These are phyloP conservation scores for Drosophila nigritarsus DNA, from an alignment of 2,888 invertebrate species.

Conservation along the genomic window DNA sequence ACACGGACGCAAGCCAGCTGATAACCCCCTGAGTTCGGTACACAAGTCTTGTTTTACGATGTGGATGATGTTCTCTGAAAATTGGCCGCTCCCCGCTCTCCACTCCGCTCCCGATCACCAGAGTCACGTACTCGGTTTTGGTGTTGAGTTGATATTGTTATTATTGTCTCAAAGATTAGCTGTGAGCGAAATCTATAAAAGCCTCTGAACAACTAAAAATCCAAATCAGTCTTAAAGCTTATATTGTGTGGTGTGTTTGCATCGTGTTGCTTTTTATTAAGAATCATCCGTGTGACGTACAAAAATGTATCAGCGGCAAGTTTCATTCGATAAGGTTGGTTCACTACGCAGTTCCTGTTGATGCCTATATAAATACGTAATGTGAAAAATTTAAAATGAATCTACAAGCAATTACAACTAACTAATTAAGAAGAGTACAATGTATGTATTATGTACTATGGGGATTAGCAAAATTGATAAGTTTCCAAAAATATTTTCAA, in stretches of 20 bases:
- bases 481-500: not conserved
- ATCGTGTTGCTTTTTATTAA: constrained; percentile 2
- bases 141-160: constrained; percentile 45
- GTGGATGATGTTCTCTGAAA: constrained; percentile 47
- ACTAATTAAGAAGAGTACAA: not conserved
- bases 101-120: constrained; percentile 1
- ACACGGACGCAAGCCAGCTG: constrained; percentile 20
- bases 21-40: constrained; percentile 45
- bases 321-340: constrained; percentile 83
- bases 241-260: constrained; percentile 44
- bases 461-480: not conserved
- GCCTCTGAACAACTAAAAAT: constrained; percentile 43
- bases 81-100: constrained; percentile 9
- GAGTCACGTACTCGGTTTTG: constrained; percentile 11
- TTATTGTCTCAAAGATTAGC: constrained; percentile 60
- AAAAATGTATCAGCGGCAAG: constrained; percentile 81
- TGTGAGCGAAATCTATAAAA: constrained; percentile 77
- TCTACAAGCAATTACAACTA: constrained; percentile 6
- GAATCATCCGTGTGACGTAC: constrained; percentile 9
- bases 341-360: constrained; percentile 19
- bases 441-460: not conserved
- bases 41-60: not conserved
- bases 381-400: constrained; percentile 11
- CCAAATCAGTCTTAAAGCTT: constrained; percentile 68
- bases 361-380: not conserved